Conservation (phyloP, 1,140 invertebrate genomes). For the Drosophila serrata region DNA sequence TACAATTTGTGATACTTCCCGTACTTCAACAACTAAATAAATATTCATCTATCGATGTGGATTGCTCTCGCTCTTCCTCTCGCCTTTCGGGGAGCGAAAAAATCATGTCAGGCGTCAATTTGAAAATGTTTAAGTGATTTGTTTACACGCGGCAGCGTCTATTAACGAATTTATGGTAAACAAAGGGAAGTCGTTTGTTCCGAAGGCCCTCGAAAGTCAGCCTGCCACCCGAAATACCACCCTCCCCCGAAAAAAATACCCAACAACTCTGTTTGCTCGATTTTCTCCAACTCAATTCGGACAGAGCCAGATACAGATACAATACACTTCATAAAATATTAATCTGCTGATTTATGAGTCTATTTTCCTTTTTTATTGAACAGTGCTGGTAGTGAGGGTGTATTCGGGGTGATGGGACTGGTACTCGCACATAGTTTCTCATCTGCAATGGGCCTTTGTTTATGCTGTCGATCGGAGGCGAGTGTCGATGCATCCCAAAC, state of each 20-base stretch:
- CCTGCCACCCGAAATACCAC: slow-evolving; percentile 14
- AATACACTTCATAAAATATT: slow-evolving; percentile 84
- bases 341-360: slow-evolving; percentile 83
- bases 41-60: slow-evolving; percentile 73
- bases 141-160: slow-evolving; percentile 83
- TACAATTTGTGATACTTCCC: slow-evolving; percentile 81
- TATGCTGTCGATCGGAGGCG: slow-evolving; percentile 19
- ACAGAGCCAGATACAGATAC: slow-evolving; percentile 33
- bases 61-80: slow-evolving; percentile 29
- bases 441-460: slow-evolving; percentile 41
- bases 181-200: slow-evolving; percentile 83
- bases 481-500: slow-evolving; percentile 43
- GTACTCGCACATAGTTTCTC: slow-evolving; percentile 19
- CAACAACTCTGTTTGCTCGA: slow-evolving; percentile 14
- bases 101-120: slow-evolving; percentile 84
- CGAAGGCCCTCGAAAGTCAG: slow-evolving; percentile 27
- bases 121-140: slow-evolving; percentile 83
- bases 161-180: slow-evolving; percentile 84
- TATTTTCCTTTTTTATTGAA: slow-evolving; percentile 80
- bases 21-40: slow-evolving; percentile 80
- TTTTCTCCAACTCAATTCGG: slow-evolving; percentile 29
- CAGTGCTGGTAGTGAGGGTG: slow-evolving; percentile 20
- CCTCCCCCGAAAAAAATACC: not conserved
- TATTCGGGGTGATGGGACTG: not conserved
- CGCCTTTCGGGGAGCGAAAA: slow-evolving; percentile 34